A percentile compares a stretch with the other conserved stretches of the same genome.
These are phyloP conservation scores for Enteromius paludinosus DNA, from an alignment of 2,797 vertebrate genomes.

Conservation along the genomic window DNA sequence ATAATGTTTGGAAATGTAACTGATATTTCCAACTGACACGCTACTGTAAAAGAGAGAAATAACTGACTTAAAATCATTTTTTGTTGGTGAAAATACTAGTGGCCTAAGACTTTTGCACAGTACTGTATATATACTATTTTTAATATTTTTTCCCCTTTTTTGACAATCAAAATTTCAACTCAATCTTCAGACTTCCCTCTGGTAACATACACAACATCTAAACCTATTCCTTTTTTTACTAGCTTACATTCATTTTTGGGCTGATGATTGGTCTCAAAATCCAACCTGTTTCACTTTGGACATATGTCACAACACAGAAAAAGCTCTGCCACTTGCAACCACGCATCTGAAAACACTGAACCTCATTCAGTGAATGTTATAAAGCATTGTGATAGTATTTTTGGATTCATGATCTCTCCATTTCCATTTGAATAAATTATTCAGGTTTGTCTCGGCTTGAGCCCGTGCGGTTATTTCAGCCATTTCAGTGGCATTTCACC, in stretches of 20 bases:
- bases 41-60: no score
- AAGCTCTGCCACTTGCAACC: not conserved
- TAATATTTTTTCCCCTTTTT: no score
- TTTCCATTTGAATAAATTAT: slow-evolving; percentile 14
- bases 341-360: not conserved
- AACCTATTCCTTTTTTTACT: not conserved
- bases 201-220: not conserved
- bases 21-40: no score
- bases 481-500: slow-evolving; percentile 4
- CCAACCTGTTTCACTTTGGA: not conserved
- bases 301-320: not conserved
- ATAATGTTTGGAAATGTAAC: no score
- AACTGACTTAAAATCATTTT: no score
- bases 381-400: not conserved
- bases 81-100: no score
- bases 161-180: not conserved
- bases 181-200: not conserved
- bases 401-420: not conserved
- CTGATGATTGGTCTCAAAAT: not conserved
- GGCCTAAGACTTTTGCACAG: no score
- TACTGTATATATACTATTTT: no score
- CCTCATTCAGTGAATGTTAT: not conserved
- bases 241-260: not conserved
- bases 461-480: not conserved
- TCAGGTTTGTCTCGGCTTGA: no score